phyloP scores from a whole-genome alignment of 1,140 invertebrate species.

The Pogonomyrmex barbatus region DNA sequence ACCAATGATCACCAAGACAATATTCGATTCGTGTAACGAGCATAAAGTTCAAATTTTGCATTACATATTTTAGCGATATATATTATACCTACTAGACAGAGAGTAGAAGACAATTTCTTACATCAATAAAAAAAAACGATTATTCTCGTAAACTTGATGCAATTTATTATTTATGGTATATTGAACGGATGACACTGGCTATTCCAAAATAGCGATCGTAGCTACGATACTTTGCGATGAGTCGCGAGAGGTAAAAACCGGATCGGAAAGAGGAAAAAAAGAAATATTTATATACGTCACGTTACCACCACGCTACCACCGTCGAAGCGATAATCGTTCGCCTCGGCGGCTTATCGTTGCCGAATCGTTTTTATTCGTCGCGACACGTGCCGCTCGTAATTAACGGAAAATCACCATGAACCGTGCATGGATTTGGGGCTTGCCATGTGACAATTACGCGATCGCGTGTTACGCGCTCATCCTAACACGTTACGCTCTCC shows the following conservation, averaged over 20 bases:
- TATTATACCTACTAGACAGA: too few relatives aligned
- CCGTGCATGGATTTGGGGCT: constrained; percentile 36
- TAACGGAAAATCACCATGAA: constrained; percentile 71
- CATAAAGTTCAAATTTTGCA: neutral
- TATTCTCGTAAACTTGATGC: neutral
- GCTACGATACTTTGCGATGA: neutral
- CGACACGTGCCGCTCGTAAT: constrained; percentile 62
- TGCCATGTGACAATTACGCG: constrained; percentile 67
- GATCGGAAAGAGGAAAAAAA: neutral
- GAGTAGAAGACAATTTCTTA: neutral
- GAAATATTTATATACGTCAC: neutral
- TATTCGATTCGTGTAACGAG: neutral
- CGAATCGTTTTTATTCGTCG: constrained; percentile 43
- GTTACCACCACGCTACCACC: neutral
- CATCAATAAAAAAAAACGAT: neutral
- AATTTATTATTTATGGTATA: neutral
- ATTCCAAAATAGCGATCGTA: neutral
- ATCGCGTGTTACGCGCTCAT: constrained; percentile 72
- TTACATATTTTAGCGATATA: neutral
- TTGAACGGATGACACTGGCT: neutral
- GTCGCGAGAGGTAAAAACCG: neutral
- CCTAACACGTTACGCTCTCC: constrained; percentile 46
- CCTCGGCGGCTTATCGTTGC: constrained; percentile 28
- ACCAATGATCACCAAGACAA: too few relatives aligned
- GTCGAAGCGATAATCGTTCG: constrained; percentile 25